Evolutionary conservation across 2,113 vertebrate genomes (phyloP), one percentile per base, ranked within the genome.

Genomic region (Charadrius vociferus): DNA sequence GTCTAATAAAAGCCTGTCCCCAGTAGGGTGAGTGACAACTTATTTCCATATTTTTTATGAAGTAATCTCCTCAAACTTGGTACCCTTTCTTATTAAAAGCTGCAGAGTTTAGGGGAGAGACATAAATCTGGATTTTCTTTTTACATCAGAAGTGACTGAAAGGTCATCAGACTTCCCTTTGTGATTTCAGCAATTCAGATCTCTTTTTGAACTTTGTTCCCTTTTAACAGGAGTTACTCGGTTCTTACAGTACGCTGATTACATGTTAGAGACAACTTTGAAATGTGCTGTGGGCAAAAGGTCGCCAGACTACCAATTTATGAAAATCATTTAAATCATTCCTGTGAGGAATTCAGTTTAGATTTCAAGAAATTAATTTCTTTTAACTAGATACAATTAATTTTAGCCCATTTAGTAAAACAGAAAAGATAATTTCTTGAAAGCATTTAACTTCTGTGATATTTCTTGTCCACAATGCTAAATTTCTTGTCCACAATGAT

Each of bases 31-130:
- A 96, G 19, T 79, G 80, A 86, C 61, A 92, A 68, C 88, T 88
- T 92, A 55, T 71, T 95, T 95, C 77, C 72, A 15, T 86, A 36
- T 67, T 79, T 72, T 94, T 90, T 86, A n/a, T 67, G 72, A 95
- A 56, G 11, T 56, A 56, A 47, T 11, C 72, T 95, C 16, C 26
- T 94, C 27, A 79, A 86, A 56, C 47, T 30, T 91, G 41, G 17
- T 67, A 34, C 7, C 20, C 18, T 47, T 78, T 22, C 75, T 92
- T 39, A 17, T 79, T 93, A 81, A 53, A 68, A 84, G 52, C 52
- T 81, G 43, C 13, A 56, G 75, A 88, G 24, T 81, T 95, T 86
- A 49, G 52, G 67, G 52, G 10, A 78, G 36, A 68, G 92, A 49
- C 9, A 0, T 73, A 93, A 71, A 75, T 66, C 58, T 83, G 45